Evolutionary conservation across 2,113 vertebrate genomes (phyloP), one percentile per base, ranked within the genome.

Genomic region (Otis tarda): DNA sequence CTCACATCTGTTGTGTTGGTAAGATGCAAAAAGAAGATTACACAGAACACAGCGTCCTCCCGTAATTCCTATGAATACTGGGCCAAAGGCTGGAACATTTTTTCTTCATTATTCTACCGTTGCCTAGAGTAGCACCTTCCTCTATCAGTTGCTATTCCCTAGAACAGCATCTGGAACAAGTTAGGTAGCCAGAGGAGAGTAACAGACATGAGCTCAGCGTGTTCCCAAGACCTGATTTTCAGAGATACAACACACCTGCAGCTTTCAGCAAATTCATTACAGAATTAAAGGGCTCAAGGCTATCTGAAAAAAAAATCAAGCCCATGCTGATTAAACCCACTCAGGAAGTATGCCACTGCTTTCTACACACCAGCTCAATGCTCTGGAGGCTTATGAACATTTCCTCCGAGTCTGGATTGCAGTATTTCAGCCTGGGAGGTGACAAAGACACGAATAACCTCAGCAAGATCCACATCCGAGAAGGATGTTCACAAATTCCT

Each of bases 91-190:
- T 96, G 94, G 78, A 94, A 95, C 95, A 90, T 93, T 96, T 97
- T 96, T 96, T 89, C 90, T 96, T 90, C 89, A 93, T 95, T 95
- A 96, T 96, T 94, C 88, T 89, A 82, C 78, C 9, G 9, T 9
- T 91, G 93, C 93, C 81, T 79, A 77, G 84, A 83, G 87, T 80
- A 90, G 94, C 93, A 79, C 90, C 95, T 95, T 95, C 67, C 82
- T 93, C 89, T 91, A 25, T 95, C 89, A 88, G 82, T 20, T 91
- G 78, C 91, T 96, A 85, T 85, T 94, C 83, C 91, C 77, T 96
- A 94, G 80, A 95, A 94, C 69, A 69, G 89, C 96, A 97, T 95
- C 95, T 97, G 94, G 96, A 97, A 95, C 83, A 96, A 94, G 86
- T 93, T 95, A 95, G 86, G 83, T 84, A 93, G 92, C 69, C 83